Base-by-base conservation (phyloP, 1,140 invertebrate genomes). In the Solenopsis fugax region DNA sequence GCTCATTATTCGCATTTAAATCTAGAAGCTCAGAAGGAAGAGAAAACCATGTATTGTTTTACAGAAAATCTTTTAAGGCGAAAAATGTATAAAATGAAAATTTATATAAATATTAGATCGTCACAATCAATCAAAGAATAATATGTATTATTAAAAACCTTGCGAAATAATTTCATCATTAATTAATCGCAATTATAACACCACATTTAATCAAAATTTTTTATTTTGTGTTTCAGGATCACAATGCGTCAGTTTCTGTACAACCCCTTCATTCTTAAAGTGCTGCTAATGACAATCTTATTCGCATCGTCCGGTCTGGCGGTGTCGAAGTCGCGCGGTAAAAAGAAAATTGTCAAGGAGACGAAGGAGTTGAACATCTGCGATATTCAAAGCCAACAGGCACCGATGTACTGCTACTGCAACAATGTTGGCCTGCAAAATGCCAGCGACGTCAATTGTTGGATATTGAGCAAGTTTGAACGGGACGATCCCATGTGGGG, bases 401-500 rank as follows among this genome's bases (percentile, higher is more conserved):
- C 93, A 0, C 95, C 95, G 12, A 84, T 96, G 1, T 95, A 91
- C 65, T 96, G 96, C 88, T 94, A 95, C 84, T 96, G 96, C 88
- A 90, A 95, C 72, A 90, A 89, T 2, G 89, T 87, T 10, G 75
- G 88, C 5, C 67, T 91, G 0, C 89, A 92, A 21, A 95, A 95
- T 78, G 95, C 95, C 0, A 94, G 94, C 0, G 93, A 94, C 2
- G 96, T 96, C 60, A 96, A 96, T 91, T 97, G 96, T 91, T 96
- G 96, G 95, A 95, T 97, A 16, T 97, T 97, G 94, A 96, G 96
- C 81, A 96, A 96, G 12, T 95, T 97, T 90, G 94, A 96, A 0
- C 94, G 94, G 16, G 96, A 97, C 85, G 96, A 97, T 91, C 95
- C 96, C 2, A 96, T 97, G 72, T 98, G 97, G 97, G 95, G 94